A percentile compares a stretch with the other conserved stretches of the same genome.
Conservation (phyloP, 1,140 invertebrate genomes). For the Cyphomyrmex costatus region DNA sequence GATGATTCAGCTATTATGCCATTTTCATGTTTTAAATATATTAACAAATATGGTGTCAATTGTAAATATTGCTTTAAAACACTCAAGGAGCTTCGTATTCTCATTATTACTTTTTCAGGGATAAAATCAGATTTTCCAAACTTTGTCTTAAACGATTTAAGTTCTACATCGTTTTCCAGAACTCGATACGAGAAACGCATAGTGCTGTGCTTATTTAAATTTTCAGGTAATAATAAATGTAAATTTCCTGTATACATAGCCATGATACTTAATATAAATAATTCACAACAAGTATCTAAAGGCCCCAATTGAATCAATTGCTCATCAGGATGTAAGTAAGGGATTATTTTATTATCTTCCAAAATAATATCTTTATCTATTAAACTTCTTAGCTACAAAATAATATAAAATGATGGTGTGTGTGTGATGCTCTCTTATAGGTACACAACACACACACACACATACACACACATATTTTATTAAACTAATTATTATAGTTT, state of each 20-base stretch:
- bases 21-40: constrained; percentile 80
- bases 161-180: constrained; percentile 80
- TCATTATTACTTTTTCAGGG: constrained; percentile 83
- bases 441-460: too few species aligned
- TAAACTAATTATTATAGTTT: background rate
- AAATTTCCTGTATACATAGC: constrained; percentile 78
- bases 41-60: constrained; percentile 78
- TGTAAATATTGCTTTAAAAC: constrained; percentile 81
- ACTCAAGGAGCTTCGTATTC: constrained; percentile 81
- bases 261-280: constrained; percentile 82
- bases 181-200: constrained; percentile 80
- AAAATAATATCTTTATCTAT: constrained; percentile 1
- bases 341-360: constrained; percentile 64
- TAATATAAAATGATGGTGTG: background rate
- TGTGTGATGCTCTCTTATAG: too few species aligned
- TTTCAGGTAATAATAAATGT: constrained; percentile 71
- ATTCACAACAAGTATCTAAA: constrained; percentile 76
- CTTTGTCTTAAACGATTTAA: constrained; percentile 78
- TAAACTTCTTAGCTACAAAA: constrained; percentile 54
- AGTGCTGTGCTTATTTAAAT: constrained; percentile 66
- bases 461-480: constrained; percentile 3
- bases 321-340: constrained; percentile 80
- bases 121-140: constrained; percentile 71
- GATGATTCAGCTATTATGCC: constrained; percentile 77
- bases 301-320: constrained; percentile 84